Percentiles rank a stretch among this genome's conserved stretches.
Evolutionary conservation across 2,888 invertebrate genomes (phyloP).

Genomic region (Eugnorisma glareosa): DNA sequence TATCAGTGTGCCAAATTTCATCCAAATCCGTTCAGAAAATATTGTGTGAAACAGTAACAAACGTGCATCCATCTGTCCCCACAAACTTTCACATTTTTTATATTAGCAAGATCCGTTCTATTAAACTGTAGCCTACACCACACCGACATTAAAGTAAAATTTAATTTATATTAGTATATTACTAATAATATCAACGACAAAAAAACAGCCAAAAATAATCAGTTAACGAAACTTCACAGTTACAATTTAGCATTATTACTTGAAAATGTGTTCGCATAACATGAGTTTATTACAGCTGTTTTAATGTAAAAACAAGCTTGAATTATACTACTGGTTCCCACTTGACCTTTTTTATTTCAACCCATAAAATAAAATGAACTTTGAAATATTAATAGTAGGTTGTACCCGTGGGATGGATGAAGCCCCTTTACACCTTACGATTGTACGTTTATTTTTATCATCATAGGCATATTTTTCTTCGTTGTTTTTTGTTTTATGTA

Average conservation of each 20-base stretch:
- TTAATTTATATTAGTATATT: neutral
- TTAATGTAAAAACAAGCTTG: slow-evolving; percentile 53
- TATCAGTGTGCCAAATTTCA: neutral
- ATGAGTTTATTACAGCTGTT: slow-evolving; percentile 50
- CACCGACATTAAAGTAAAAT: neutral
- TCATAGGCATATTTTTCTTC: neutral
- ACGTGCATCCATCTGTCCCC: neutral
- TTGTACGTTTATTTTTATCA: slow-evolving; percentile 6
- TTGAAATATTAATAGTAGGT: slow-evolving; percentile 82
- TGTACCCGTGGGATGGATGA: slow-evolving; percentile 65
- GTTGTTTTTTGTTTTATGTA: neutral
- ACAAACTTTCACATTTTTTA: neutral
- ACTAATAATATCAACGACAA: neutral
- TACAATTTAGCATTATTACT: slow-evolving; percentile 49
- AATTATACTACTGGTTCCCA: slow-evolving; percentile 65
- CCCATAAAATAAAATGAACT: slow-evolving; percentile 84
- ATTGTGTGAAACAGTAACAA: neutral
- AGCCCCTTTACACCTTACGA: slow-evolving; percentile 67
- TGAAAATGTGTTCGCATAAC: slow-evolving; percentile 58
- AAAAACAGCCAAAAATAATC: slow-evolving; percentile 3
- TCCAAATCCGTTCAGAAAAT: neutral
- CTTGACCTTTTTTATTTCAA: slow-evolving; percentile 77
- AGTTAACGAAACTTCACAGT: slow-evolving; percentile 36
- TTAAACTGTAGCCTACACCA: neutral
- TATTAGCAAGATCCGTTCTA: neutral